A percentile compares a stretch with the other conserved stretches of the same genome.
Conservation (phyloP, 2,797 vertebrate genomes). For the Lepilemur septentrionalis region DNA sequence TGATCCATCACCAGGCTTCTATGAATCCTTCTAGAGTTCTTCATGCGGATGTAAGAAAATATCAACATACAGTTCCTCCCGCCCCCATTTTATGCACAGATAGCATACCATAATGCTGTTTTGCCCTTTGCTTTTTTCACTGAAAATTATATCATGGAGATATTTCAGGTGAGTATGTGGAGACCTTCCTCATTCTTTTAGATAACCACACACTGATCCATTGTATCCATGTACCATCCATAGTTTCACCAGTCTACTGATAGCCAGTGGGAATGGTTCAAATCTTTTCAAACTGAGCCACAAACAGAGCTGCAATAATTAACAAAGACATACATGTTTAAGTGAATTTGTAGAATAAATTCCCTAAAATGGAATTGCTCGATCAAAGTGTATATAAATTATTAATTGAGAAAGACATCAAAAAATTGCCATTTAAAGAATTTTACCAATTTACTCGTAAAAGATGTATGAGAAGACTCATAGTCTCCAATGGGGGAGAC, state of each 20-base stretch:
- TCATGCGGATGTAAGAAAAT: background rate
- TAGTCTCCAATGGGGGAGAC: background rate
- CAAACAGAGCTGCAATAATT: background rate
- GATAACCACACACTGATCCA: background rate
- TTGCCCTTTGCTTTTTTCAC: background rate
- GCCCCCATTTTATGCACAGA: background rate
- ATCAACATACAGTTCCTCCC: background rate
- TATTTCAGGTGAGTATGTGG: background rate
- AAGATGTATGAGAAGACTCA: background rate
- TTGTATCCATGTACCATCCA: background rate
- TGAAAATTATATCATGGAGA: background rate
- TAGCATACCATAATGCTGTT: background rate
- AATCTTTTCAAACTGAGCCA: background rate
- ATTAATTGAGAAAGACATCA: background rate
- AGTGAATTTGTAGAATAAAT: background rate
- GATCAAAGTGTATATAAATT: background rate
- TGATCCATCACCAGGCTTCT: background rate
- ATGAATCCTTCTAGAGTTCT: background rate
- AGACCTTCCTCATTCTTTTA: background rate
- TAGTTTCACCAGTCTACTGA: background rate
- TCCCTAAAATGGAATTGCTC: background rate
- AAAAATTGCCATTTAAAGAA: background rate
- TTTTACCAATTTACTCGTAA: background rate
- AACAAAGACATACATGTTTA: background rate
- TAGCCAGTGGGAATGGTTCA: background rate